phyloP scores from a whole-genome alignment of 2,888 invertebrate genomes.

The Synanthedon andrenaeformis region DNA sequence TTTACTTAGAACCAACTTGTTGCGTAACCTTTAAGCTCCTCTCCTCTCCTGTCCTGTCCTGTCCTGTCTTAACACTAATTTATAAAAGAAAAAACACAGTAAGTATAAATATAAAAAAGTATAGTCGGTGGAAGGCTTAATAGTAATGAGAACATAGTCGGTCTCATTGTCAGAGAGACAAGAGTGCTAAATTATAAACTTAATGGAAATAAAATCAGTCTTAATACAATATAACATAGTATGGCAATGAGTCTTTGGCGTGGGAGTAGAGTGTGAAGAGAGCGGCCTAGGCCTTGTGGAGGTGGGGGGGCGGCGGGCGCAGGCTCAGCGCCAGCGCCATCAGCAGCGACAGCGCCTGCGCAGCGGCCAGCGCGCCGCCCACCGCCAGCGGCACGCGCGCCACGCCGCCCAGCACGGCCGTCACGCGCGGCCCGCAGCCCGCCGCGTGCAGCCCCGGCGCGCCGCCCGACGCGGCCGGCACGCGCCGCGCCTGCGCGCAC shows the following conservation, averaged over 20 bases:
- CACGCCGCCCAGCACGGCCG: constrained; percentile 26
- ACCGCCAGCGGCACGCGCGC: constrained; percentile 33
- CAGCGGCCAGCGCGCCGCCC: constrained; percentile 37
- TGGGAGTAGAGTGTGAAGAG: too few relatives aligned
- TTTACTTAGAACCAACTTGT: too few relatives aligned
- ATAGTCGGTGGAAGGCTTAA: too few relatives aligned
- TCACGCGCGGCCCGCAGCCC: constrained; percentile 35
- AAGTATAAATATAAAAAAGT: too few relatives aligned
- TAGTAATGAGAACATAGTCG: too few relatives aligned
- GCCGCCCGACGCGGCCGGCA: constrained; percentile 24
- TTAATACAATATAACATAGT: constrained; percentile 18
- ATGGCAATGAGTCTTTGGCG: constrained; percentile 11
- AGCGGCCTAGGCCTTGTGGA: constrained; percentile 39
- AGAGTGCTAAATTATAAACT: constrained; percentile 24
- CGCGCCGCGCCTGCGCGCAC: constrained; percentile 27
- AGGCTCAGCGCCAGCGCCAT: constrained; percentile 48
- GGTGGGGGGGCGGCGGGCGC: constrained; percentile 28
- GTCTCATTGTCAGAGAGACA: too few relatives aligned
- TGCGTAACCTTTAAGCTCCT: too few relatives aligned
- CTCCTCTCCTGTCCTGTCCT: too few relatives aligned
- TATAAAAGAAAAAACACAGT: too few relatives aligned
- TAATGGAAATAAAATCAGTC: constrained; percentile 35
- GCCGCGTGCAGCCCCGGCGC: constrained; percentile 27
- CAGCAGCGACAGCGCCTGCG: constrained; percentile 45
- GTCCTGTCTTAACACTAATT: too few relatives aligned